A percentile compares a stretch with the other conserved stretches of the same genome.
These are phyloP conservation scores for Drosophila kanekoi DNA, from an alignment of 2,888 invertebrate genomes.

Conservation along the genomic window DNA sequence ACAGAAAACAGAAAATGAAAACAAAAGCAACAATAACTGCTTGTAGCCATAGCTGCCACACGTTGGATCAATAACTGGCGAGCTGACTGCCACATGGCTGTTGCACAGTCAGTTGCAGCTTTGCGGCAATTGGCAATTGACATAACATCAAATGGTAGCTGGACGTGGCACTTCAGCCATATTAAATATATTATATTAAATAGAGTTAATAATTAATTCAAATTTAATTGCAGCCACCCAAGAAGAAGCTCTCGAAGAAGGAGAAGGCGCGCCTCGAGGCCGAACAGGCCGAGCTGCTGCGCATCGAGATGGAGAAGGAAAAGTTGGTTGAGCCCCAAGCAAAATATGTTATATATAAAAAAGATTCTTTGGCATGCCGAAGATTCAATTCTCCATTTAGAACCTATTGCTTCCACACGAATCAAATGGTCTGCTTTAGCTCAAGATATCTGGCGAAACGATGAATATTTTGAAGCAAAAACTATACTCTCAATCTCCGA, in stretches of 20 bases:
- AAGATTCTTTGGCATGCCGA: neutral
- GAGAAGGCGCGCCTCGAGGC: conserved; percentile 85
- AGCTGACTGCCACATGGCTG: neutral
- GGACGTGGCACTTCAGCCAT: neutral
- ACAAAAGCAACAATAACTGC: conserved; percentile 14
- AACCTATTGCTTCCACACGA: neutral
- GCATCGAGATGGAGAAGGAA: conserved; percentile 85
- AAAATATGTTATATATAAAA: neutral
- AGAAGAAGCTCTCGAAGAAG: conserved; percentile 85
- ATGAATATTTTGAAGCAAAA: too few relatives aligned
- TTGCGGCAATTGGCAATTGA: conserved; percentile 31
- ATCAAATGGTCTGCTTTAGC: too few relatives aligned
- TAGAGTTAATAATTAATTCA: conserved; percentile 27
- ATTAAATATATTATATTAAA: conserved; percentile 10
- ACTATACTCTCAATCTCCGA: too few relatives aligned
- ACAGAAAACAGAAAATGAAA: neutral
- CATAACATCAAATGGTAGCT: conserved; percentile 39
- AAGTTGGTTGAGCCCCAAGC: conserved; percentile 66
- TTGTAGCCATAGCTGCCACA: conserved; percentile 38
- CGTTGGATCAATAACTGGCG: conserved; percentile 57
- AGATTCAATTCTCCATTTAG: too few relatives aligned
- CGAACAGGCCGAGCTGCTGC: conserved; percentile 84
- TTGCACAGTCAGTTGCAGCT: conserved; percentile 26
- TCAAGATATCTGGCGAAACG: too few relatives aligned
- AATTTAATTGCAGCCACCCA: conserved; percentile 78